A percentile compares a stretch with the other conserved stretches of the same genome.
phyloP scores from a whole-genome alignment of 2,113 vertebrate species.

The Progne subis region DNA sequence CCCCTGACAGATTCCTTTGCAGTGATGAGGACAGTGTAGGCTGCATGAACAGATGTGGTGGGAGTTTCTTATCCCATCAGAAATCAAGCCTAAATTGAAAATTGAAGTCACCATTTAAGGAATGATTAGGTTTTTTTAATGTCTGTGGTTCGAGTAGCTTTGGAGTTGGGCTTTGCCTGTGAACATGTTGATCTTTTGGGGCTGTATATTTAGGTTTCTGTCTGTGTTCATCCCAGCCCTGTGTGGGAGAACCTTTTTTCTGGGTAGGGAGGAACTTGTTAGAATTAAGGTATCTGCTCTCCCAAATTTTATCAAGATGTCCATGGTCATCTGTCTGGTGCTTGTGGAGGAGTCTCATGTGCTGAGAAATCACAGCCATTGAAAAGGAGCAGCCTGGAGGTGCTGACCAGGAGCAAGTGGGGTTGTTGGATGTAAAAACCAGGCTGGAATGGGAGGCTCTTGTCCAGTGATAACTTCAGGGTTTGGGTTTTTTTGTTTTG shows the following conservation, averaged over 20 bases:
- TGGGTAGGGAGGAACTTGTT: neutral
- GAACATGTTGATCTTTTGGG: neutral
- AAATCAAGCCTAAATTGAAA: slow-evolving; percentile 38
- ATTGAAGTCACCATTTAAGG: slow-evolving; percentile 1
- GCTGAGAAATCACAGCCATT: neutral
- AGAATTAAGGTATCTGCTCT: neutral
- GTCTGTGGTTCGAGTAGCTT: neutral
- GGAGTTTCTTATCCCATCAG: slow-evolving; percentile 48
- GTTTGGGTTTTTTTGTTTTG: neutral
- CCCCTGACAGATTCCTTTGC: neutral
- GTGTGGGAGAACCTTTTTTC: neutral
- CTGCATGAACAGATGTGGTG: slow-evolving; percentile 15
- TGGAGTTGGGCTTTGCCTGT: neutral
- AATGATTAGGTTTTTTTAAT: slow-evolving; percentile 20
- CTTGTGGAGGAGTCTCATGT: neutral
- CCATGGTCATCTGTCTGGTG: neutral
- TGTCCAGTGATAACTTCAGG: neutral
- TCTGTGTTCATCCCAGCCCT: neutral
- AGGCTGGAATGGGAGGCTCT: neutral
- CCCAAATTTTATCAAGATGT: neutral
- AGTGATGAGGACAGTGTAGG: accelerated
- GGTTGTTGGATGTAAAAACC: neutral
- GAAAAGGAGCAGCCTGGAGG: neutral
- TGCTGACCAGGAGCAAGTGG: accelerated
- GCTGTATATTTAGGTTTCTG: neutral